Conservation (phyloP, 2,113 vertebrate species). For the Cromileptes altivelis region DNA sequence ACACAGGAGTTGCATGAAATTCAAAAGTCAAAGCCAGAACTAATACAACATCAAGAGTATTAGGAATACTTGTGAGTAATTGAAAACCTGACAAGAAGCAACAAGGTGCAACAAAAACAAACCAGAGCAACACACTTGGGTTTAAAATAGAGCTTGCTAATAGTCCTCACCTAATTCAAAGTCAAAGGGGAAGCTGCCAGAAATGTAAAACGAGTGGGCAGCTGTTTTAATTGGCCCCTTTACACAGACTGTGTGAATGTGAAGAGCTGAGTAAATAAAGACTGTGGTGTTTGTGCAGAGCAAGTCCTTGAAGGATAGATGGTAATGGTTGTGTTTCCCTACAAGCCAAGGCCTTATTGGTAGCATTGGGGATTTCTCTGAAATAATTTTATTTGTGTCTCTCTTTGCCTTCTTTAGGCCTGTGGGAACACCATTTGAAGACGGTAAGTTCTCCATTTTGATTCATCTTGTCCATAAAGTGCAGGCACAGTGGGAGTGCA, state of each 20-base stretch:
- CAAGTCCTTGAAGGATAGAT: background rate
- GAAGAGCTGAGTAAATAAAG: conserved; percentile 44
- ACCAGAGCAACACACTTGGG: background rate
- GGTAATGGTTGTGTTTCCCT: conserved; percentile 3
- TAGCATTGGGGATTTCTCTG: conserved; percentile 16
- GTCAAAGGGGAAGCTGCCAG: conserved; percentile 38
- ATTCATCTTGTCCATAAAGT: conserved; percentile 25
- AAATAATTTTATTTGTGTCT: conserved; percentile 24
- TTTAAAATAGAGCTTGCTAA: conserved; percentile 30
- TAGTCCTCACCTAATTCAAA: conserved; percentile 26
- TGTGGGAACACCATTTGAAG: conserved; percentile 98
- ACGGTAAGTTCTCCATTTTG: conserved; percentile 88
- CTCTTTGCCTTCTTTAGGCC: conserved; percentile 88
- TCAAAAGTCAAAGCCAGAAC: background rate
- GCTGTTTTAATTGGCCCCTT: conserved; percentile 49
- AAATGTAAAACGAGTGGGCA: conserved; percentile 15
- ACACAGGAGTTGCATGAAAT: background rate
- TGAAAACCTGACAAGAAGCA: conserved; percentile 1
- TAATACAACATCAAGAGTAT: background rate
- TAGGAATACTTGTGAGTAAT: background rate
- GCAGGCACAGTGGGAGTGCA: background rate
- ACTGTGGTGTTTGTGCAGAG: conserved; percentile 5
- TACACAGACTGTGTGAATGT: conserved; percentile 4
- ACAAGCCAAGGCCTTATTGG: background rate
- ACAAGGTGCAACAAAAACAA: conserved; percentile 16